A percentile compares a stretch with the other conserved stretches of the same genome.
These are phyloP conservation scores for Cheilosia vulpina DNA, from an alignment of 2,888 invertebrate species.

Conservation along the genomic window DNA sequence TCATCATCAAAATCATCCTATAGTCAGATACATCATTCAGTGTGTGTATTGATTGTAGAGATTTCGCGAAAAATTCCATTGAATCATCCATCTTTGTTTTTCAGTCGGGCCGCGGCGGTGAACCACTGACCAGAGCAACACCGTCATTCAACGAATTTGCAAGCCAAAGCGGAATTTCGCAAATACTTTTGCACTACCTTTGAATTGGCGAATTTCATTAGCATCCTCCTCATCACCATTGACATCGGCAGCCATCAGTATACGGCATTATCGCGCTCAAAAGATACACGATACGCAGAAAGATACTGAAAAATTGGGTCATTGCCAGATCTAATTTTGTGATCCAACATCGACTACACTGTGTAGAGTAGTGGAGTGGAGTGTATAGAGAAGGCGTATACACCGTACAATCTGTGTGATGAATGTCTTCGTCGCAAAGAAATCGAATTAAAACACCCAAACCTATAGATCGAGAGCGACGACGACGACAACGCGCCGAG, in stretches of 20 bases:
- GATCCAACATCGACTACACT: slow-evolving; percentile 17
- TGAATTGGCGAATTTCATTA: slow-evolving; percentile 52
- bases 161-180: slow-evolving; percentile 64
- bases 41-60: slow-evolving; percentile 58
- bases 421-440: slow-evolving; percentile 59
- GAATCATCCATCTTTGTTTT: slow-evolving; percentile 63
- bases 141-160: slow-evolving; percentile 52
- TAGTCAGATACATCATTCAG: slow-evolving; percentile 23
- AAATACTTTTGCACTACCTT: slow-evolving; percentile 64
- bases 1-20: background rate
- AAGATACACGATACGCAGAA: slow-evolving; percentile 66
- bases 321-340: slow-evolving; percentile 75
- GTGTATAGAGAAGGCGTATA: slow-evolving; percentile 18
- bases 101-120: slow-evolving; percentile 8
- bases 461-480: slow-evolving; percentile 6
- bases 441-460: slow-evolving; percentile 56
- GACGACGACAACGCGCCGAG: slow-evolving; percentile 1
- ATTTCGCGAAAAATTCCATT: slow-evolving; percentile 55
- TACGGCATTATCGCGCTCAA: slow-evolving; percentile 10
- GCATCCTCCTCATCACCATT: slow-evolving; percentile 20
- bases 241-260: background rate
- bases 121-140: slow-evolving; percentile 43
- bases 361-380: background rate
- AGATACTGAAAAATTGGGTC: slow-evolving; percentile 71
- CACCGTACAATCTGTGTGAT: slow-evolving; percentile 41